These are phyloP conservation scores for Vulpes ferrilata DNA, from an alignment of 2,113 vertebrate genomes.

Conservation along the genomic window DNA sequence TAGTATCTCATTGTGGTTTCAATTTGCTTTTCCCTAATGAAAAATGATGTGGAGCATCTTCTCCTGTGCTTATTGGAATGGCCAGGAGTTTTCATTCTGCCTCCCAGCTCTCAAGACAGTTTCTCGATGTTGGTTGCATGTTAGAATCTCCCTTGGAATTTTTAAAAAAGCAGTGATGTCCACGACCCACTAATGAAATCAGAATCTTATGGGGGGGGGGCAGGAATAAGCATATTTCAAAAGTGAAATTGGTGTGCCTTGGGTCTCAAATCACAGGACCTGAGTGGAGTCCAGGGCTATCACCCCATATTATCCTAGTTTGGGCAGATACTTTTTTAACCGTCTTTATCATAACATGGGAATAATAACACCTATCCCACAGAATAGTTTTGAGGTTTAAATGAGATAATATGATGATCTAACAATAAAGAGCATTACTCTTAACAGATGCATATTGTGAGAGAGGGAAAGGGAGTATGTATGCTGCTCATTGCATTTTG, in stretches of 20 bases:
- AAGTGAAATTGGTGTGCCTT: not conserved
- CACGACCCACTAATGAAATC: not conserved
- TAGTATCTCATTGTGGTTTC: not conserved
- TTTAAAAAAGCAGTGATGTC: not conserved
- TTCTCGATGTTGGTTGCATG: not conserved
- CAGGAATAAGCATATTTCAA: not conserved
- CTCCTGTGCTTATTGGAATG: not conserved
- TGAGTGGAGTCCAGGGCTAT: not conserved
- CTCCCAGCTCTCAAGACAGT: not conserved
- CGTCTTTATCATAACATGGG: not conserved
- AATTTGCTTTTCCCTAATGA: conserved; percentile 12
- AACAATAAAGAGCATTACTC: not conserved
- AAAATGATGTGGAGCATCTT: not conserved
- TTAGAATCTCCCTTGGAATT: not conserved
- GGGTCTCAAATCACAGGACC: not conserved
- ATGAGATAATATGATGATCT: not conserved
- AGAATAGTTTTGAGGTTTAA: conserved; percentile 3
- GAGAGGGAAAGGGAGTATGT: not conserved
- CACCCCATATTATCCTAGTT: not conserved
- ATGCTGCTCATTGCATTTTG: not conserved
- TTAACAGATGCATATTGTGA: not conserved
- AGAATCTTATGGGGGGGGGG: not conserved
- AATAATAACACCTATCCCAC: not conserved
- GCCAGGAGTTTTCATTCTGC: not conserved
- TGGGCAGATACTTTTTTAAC: not conserved